A percentile compares a stretch with the other conserved stretches of the same genome.
These are phyloP conservation scores for Scelioninae gen. 1 DNA, from an alignment of 2,888 invertebrate species.

Conservation along the genomic window DNA sequence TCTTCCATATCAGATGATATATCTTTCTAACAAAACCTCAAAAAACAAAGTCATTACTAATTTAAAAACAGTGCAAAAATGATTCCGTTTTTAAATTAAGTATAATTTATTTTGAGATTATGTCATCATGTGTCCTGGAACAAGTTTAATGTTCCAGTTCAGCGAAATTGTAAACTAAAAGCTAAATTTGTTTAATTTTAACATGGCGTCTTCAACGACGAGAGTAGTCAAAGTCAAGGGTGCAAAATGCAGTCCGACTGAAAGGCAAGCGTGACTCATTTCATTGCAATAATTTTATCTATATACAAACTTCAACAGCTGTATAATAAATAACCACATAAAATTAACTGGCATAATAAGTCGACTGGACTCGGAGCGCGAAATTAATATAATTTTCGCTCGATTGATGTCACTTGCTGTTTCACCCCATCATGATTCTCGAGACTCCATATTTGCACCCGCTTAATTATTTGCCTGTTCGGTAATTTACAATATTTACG, in stretches of 20 bases:
- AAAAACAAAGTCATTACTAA: too few species aligned
- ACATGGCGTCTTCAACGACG: slow-evolving; percentile 23
- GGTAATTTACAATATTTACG: slow-evolving; percentile 41
- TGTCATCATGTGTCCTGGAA: too few species aligned
- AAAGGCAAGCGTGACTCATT: slow-evolving; percentile 51
- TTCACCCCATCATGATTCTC: too few species aligned
- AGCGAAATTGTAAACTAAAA: background rate
- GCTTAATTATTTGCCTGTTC: slow-evolving; percentile 15
- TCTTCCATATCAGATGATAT: too few species aligned
- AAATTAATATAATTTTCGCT: slow-evolving; percentile 59
- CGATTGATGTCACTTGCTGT: too few species aligned
- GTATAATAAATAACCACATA: slow-evolving; percentile 52
- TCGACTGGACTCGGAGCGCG: slow-evolving; percentile 35
- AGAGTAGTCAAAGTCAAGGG: slow-evolving; percentile 50
- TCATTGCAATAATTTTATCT: slow-evolving; percentile 61
- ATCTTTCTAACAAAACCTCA: too few species aligned
- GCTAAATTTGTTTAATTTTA: too few species aligned
- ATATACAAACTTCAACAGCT: slow-evolving; percentile 58
- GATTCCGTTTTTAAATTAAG: too few species aligned
- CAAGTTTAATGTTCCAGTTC: too few species aligned
- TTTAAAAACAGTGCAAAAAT: too few species aligned
- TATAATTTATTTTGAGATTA: too few species aligned
- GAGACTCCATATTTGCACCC: background rate
- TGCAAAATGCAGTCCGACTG: slow-evolving; percentile 53
- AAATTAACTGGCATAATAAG: slow-evolving; percentile 32